Conservation (phyloP, 2,888 invertebrate genomes). For the Blera fallax region DNA sequence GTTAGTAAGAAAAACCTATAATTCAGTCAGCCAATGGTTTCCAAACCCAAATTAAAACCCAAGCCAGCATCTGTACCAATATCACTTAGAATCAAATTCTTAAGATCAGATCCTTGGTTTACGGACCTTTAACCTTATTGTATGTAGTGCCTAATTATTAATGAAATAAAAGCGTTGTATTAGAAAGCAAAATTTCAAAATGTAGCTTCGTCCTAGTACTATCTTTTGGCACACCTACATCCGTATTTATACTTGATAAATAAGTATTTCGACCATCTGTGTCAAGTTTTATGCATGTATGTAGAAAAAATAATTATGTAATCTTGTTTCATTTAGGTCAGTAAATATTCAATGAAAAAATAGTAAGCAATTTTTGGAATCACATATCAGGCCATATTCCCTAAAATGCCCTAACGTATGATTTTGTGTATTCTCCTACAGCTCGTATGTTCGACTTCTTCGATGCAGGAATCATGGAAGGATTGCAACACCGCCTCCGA, state of each 20-base stretch:
- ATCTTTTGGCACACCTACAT: background rate
- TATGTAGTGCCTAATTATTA: background rate
- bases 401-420: conserved; percentile 20
- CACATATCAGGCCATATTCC: background rate
- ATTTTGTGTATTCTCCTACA: conserved; percentile 81
- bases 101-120: no score
- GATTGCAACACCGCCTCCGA: conserved; percentile 90
- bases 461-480: conserved; percentile 96
- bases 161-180: background rate
- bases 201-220: background rate
- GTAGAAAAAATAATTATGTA: conserved; percentile 47
- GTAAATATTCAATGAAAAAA: conserved; percentile 2
- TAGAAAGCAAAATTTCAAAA: background rate
- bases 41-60: no score
- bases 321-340: conserved; percentile 64
- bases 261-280: background rate
- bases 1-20: no score
- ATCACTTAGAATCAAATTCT: no score
- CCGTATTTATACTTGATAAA: background rate
- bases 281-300: conserved; percentile 2
- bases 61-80: no score
- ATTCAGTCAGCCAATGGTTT: no score
- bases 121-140: background rate
- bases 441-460: conserved; percentile 97
- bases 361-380: conserved; percentile 39